These are phyloP conservation scores for Syngnathus rostellatus DNA, from an alignment of 2,797 vertebrate genomes.

Conservation along the genomic window DNA sequence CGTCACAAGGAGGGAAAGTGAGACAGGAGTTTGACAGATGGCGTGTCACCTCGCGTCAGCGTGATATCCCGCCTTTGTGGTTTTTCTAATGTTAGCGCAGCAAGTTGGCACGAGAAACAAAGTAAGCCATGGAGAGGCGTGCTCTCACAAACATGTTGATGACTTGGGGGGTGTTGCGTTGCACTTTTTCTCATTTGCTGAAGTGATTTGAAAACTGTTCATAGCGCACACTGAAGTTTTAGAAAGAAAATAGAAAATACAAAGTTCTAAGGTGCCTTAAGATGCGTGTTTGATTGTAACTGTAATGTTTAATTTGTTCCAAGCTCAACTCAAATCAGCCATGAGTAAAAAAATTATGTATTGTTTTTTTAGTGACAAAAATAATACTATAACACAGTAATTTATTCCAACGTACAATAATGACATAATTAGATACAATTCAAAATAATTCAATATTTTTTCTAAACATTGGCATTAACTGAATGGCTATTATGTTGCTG, in stretches of 20 bases:
- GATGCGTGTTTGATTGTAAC: too few species aligned
- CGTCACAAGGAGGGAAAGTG: conserved; percentile 42
- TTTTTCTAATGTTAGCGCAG: conserved; percentile 41
- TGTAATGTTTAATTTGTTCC: too few species aligned
- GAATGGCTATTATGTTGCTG: too few species aligned
- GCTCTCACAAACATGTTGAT: not conserved
- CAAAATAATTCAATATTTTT: too few species aligned
- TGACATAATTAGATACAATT: too few species aligned
- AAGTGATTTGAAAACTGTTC: not conserved
- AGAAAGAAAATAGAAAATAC: not conserved
- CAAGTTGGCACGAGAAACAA: conserved; percentile 23
- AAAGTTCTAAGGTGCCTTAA: not conserved
- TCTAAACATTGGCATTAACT: too few species aligned
- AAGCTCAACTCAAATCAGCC: too few species aligned
- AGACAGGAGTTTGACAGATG: conserved; percentile 61
- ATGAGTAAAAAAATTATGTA: too few species aligned
- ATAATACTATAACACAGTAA: too few species aligned
- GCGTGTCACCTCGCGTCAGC: conserved; percentile 53
- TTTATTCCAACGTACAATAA: too few species aligned
- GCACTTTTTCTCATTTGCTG: not conserved
- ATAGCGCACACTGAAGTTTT: not conserved
- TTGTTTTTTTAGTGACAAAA: too few species aligned
- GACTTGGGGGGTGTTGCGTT: not conserved
- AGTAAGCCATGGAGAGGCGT: conserved; percentile 8
- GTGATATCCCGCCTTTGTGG: conserved; percentile 32